phyloP scores from a whole-genome alignment of 2,797 vertebrate genomes.

The Cyprinella venusta region DNA sequence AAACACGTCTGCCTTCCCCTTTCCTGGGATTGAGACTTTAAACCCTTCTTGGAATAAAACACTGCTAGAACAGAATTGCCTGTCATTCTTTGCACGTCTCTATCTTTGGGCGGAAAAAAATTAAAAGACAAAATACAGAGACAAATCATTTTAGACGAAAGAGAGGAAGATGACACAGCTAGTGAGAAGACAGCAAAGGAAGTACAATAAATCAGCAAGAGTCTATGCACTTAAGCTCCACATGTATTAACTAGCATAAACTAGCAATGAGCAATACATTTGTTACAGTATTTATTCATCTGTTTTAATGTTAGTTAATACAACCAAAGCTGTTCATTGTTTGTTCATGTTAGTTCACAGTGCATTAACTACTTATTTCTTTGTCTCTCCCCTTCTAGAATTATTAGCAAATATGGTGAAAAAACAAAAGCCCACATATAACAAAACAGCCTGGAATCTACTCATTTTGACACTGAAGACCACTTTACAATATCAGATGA shows the following conservation, averaged over 20 bases:
- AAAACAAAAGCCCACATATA: neutral
- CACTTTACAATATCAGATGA: constrained; percentile 14
- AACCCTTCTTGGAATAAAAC: neutral
- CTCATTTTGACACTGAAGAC: neutral
- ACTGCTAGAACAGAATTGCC: neutral
- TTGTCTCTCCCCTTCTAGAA: neutral
- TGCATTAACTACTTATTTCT: neutral
- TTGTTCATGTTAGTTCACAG: too few species aligned
- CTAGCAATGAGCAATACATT: too few species aligned
- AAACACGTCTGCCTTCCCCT: neutral
- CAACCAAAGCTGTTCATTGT: too few species aligned
- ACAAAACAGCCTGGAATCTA: neutral
- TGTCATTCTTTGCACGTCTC: constrained; percentile 9
- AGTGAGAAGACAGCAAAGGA: neutral
- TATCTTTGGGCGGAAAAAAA: neutral
- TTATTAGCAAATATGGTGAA: neutral
- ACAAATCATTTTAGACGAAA: constrained; percentile 10
- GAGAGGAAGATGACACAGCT: neutral
- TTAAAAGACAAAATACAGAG: constrained; percentile 5
- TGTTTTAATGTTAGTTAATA: too few species aligned
- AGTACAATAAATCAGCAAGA: too few species aligned
- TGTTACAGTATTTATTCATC: too few species aligned
- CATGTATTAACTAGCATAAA: too few species aligned
- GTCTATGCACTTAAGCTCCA: neutral
- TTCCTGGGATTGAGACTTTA: neutral